phyloP scores from a whole-genome alignment of 2,888 invertebrate genomes.

The Eulithis testata region DNA sequence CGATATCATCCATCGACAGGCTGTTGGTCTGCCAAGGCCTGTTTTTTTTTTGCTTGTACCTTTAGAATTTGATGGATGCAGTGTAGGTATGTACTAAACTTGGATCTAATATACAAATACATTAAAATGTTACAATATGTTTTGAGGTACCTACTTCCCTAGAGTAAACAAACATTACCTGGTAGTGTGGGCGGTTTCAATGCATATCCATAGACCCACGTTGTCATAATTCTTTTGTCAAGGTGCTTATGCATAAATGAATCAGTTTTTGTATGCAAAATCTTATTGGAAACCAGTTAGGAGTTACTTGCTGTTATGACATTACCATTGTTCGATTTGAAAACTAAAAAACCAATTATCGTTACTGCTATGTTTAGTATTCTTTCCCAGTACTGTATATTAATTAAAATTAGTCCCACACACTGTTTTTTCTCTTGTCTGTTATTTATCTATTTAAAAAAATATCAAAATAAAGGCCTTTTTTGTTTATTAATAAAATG shows the following conservation, averaged over 20 bases:
- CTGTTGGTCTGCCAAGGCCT: too few relatives aligned
- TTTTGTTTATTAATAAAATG: too few relatives aligned
- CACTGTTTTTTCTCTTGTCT: not conserved
- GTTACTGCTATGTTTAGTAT: constrained; percentile 33
- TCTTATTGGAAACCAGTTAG: constrained; percentile 53
- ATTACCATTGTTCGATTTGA: constrained; percentile 53
- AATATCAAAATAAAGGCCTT: too few relatives aligned
- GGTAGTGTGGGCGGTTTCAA: constrained; percentile 61
- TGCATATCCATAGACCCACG: constrained; percentile 64
- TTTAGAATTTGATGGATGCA: too few relatives aligned
- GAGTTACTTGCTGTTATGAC: constrained; percentile 41
- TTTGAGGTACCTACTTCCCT: not conserved
- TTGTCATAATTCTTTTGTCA: constrained; percentile 69
- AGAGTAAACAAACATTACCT: constrained; percentile 51
- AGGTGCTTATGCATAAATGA: constrained; percentile 54
- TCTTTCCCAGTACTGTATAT: not conserved
- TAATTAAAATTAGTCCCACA: not conserved
- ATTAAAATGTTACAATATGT: constrained; percentile 18
- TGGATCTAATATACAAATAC: too few relatives aligned
- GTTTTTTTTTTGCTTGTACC: too few relatives aligned
- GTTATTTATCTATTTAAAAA: too few relatives aligned
- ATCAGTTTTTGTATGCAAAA: constrained; percentile 67
- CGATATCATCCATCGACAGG: too few relatives aligned
- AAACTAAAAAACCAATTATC: constrained; percentile 41
- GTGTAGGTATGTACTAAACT: too few relatives aligned